Conservation (phyloP, 2,797 vertebrate genomes). For the Siniperca scherzeri region DNA sequence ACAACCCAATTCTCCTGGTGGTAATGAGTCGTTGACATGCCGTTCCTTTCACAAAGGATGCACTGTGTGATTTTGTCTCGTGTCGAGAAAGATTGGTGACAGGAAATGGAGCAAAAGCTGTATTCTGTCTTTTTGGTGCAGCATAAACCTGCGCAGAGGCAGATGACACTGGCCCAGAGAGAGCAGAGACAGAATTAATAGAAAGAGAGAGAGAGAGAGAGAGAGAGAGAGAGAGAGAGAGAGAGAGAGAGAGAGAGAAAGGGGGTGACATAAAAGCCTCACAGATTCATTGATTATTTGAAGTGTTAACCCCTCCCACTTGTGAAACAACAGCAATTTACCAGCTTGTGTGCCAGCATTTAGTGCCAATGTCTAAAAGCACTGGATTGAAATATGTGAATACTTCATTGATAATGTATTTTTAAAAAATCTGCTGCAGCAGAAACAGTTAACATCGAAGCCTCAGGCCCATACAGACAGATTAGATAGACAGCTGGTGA, state of each 20-base stretch:
- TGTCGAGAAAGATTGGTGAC: constrained; percentile 10
- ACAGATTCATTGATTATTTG: constrained; percentile 58
- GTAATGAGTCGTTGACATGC: constrained; percentile 21
- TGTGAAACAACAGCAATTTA: constrained; percentile 46
- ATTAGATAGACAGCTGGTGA: constrained; percentile 56
- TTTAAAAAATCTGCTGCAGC: not conserved
- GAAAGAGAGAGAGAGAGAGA: constrained; percentile 8
- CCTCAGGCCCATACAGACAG: constrained; percentile 19
- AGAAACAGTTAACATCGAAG: not conserved
- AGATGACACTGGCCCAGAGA: constrained; percentile 35
- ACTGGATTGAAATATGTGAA: not conserved
- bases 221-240: constrained; percentile 26
- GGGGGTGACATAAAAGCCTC: constrained; percentile 34
- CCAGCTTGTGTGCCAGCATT: not conserved
- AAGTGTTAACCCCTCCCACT: constrained; percentile 35
- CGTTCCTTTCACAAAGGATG: constrained; percentile 16
- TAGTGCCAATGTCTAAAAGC: constrained; percentile 2
- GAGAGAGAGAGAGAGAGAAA: constrained; percentile 19
- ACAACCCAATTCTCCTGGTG: constrained; percentile 12
- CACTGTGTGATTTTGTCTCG: not conserved
- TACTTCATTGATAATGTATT: not conserved
- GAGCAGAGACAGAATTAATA: constrained; percentile 25
- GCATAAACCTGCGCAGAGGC: constrained; percentile 31
- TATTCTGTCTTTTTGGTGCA: constrained; percentile 14
- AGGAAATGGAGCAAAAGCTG: constrained; percentile 41